Evolutionary conservation across 2,888 invertebrate genomes (phyloP).

Genomic region (Stegophylla sp.): DNA sequence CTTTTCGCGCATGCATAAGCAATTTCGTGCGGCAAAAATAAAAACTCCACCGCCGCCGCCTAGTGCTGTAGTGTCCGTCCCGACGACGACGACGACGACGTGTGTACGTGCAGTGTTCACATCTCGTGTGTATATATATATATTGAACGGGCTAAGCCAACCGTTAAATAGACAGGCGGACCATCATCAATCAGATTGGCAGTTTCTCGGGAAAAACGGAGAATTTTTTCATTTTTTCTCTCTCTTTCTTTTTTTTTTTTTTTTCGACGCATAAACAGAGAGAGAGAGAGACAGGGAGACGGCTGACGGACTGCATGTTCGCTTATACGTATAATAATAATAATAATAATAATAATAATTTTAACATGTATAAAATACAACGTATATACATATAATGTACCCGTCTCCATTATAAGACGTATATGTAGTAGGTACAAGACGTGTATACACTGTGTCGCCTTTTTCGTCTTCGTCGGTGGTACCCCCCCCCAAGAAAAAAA

Average conservation of each 20-base stretch:
- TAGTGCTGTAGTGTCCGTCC: too few species aligned
- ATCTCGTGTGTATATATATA: too few species aligned
- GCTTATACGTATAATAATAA: not conserved
- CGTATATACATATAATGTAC: not conserved
- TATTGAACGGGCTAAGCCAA: slow-evolving; percentile 56
- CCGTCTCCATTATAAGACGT: too few species aligned
- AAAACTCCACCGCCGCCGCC: slow-evolving; percentile 26
- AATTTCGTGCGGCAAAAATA: slow-evolving; percentile 47
- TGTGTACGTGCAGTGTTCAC: not conserved
- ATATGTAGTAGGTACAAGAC: too few species aligned
- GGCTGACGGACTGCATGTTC: too few species aligned
- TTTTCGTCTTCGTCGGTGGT: too few species aligned
- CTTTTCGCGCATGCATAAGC: slow-evolving; percentile 57
- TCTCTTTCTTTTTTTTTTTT: not conserved
- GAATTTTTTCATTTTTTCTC: slow-evolving; percentile 30
- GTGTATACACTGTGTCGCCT: too few species aligned
- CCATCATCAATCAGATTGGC: slow-evolving; percentile 59
- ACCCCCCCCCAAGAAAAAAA: too few species aligned
- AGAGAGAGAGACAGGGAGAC: not conserved
- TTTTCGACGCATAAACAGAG: not conserved
- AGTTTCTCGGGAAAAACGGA: slow-evolving; percentile 49
- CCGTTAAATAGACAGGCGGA: slow-evolving; percentile 57
- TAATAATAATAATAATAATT: too few species aligned
- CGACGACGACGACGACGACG: too few species aligned
- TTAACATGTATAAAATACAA: not conserved